Evolutionary conservation across 2,797 vertebrate species (phyloP).

Genomic region (Erithacus rubecula): DNA sequence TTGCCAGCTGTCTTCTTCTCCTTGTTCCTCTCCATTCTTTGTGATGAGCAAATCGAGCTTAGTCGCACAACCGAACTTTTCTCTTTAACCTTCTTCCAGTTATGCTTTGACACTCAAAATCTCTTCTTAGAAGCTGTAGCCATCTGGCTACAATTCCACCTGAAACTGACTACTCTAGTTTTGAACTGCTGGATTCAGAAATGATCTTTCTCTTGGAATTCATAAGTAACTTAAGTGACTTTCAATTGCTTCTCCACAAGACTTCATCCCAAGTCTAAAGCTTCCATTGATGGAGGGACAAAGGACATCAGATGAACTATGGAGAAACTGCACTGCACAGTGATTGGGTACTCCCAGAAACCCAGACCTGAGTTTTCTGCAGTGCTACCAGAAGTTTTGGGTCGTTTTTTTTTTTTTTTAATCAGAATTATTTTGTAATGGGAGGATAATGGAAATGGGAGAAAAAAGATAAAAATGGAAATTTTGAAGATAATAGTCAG

Average conservation of each 20-base stretch:
- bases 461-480: background rate
- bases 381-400: background rate
- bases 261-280: background rate
- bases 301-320: background rate
- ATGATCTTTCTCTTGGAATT: background rate
- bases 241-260: background rate
- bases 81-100: background rate
- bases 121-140: background rate
- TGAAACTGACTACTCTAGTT: background rate
- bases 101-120: background rate
- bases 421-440: background rate
- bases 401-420: no score
- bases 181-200: background rate
- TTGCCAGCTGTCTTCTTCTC: background rate
- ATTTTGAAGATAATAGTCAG: background rate
- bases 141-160: background rate
- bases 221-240: background rate
- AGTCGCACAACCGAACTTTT: background rate
- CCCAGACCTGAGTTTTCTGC: background rate
- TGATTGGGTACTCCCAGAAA: background rate
- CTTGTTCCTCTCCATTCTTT: background rate
- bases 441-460: background rate
- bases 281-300: background rate
- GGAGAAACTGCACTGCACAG: background rate
- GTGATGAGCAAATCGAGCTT: background rate